These are phyloP conservation scores for Triplophysa yarkandensis DNA, from an alignment of 2,797 vertebrate genomes.

Conservation along the genomic window DNA sequence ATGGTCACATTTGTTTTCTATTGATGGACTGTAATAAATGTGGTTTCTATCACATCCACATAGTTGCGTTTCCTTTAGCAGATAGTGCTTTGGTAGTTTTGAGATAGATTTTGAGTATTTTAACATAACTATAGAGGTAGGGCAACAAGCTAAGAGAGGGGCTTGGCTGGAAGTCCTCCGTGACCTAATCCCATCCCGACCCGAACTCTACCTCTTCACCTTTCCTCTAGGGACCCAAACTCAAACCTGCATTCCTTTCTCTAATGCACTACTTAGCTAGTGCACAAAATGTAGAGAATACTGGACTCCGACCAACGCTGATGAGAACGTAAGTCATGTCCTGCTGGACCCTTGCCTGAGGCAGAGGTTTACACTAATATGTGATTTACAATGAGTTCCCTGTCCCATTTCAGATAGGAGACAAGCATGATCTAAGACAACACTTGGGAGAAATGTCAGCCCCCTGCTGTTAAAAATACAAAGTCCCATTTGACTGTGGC, in stretches of 20 bases:
- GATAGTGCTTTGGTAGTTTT: conserved; percentile 7
- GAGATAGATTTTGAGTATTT: conserved; percentile 14
- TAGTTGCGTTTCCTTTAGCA: neutral
- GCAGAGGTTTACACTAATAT: conserved; percentile 14
- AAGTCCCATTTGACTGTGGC: conserved; percentile 30
- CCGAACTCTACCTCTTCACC: conserved; percentile 29
- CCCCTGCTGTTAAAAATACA: conserved; percentile 11
- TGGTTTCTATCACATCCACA: conserved; percentile 20
- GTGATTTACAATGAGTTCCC: conserved; percentile 43
- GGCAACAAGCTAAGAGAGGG: conserved; percentile 36
- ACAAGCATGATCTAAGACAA: conserved; percentile 25
- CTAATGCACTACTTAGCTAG: conserved; percentile 34
- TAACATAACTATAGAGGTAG: conserved; percentile 44
- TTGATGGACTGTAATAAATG: neutral
- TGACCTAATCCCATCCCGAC: conserved; percentile 37
- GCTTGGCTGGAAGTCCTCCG: conserved; percentile 37
- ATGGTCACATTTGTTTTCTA: neutral
- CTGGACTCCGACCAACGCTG: conserved; percentile 25
- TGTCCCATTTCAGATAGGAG: conserved; percentile 25
- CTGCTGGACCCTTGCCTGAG: neutral
- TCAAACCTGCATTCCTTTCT: conserved; percentile 41
- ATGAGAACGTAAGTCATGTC: conserved; percentile 42
- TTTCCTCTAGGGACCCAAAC: conserved; percentile 26
- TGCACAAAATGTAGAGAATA: conserved; percentile 41
- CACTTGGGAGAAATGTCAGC: conserved; percentile 8